A percentile compares a stretch with the other conserved stretches of the same genome.
Evolutionary conservation across 2,888 invertebrate species (phyloP).

Genomic region (Acleris cristana): DNA sequence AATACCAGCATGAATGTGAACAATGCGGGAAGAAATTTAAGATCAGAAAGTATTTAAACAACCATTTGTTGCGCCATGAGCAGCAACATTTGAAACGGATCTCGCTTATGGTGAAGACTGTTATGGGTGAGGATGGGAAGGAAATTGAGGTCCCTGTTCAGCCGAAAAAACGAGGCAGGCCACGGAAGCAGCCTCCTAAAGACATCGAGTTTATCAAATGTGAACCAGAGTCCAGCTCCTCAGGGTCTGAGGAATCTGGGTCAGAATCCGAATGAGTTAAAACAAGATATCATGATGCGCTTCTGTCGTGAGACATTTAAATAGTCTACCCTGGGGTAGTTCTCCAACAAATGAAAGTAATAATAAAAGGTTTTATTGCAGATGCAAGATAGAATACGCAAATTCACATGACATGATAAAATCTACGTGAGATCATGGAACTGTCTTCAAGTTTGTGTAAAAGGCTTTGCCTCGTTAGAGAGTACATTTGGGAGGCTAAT

Average conservation of each 20-base stretch:
- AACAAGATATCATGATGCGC: neutral
- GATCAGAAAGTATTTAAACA: slow-evolving; percentile 68
- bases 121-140: slow-evolving; percentile 62
- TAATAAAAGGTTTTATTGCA: too few species aligned
- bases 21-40: slow-evolving; percentile 78
- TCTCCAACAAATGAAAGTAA: too few species aligned
- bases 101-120: slow-evolving; percentile 75
- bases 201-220: slow-evolving; percentile 79
- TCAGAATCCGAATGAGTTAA: slow-evolving; percentile 47
- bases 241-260: slow-evolving; percentile 58
- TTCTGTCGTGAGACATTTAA: too few species aligned
- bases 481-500: neutral
- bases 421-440: too few species aligned
- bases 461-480: neutral
- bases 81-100: slow-evolving; percentile 74
- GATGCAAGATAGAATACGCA: too few species aligned
- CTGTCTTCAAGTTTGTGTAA: too few species aligned
- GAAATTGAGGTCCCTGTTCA: slow-evolving; percentile 41
- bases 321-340: too few species aligned
- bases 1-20: slow-evolving; percentile 70
- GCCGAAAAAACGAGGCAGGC: slow-evolving; percentile 50
- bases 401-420: too few species aligned
- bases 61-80: slow-evolving; percentile 73
- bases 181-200: slow-evolving; percentile 50
- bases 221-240: slow-evolving; percentile 69